A percentile compares a stretch with the other conserved stretches of the same genome.
Evolutionary conservation across 2,888 invertebrate genomes (phyloP).

Genomic region (Catonia carolina): DNA sequence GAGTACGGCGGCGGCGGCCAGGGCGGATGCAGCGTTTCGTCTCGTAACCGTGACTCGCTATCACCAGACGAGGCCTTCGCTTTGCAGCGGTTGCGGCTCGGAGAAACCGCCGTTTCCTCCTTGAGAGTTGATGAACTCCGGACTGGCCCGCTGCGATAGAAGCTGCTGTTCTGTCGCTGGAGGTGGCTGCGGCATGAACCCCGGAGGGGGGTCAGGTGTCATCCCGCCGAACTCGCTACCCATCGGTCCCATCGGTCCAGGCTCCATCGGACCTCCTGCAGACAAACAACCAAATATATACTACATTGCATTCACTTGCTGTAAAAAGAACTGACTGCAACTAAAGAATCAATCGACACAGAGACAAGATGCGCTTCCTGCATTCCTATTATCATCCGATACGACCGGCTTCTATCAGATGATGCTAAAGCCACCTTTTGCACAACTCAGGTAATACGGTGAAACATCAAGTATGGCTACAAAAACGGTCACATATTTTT

Average conservation of each 20-base stretch:
- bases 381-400: too few relatives aligned
- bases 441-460: too few relatives aligned
- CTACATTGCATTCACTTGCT: not conserved
- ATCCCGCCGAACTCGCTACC: conserved; percentile 72
- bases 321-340: not conserved
- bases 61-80: conserved; percentile 67
- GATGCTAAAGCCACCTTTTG: too few relatives aligned
- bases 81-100: conserved; percentile 64
- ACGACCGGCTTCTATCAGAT: too few relatives aligned
- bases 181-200: conserved; percentile 44
- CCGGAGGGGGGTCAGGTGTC: conserved; percentile 52
- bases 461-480: too few relatives aligned
- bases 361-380: too few relatives aligned
- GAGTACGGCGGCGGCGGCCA: conserved; percentile 21
- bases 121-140: conserved; percentile 44
- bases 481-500: too few relatives aligned
- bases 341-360: too few relatives aligned
- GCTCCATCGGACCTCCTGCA: conserved; percentile 65
- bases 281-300: not conserved
- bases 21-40: too few relatives aligned
- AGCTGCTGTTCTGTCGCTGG: conserved; percentile 41
- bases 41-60: conserved; percentile 14
- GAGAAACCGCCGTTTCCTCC: conserved; percentile 57
- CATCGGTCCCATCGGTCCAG: conserved; percentile 57
- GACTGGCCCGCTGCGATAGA: conserved; percentile 45